Evolutionary conservation across 2,888 invertebrate genomes (phyloP), one percentile per base, ranked within the genome.

Genomic region (Bombylius major): DNA sequence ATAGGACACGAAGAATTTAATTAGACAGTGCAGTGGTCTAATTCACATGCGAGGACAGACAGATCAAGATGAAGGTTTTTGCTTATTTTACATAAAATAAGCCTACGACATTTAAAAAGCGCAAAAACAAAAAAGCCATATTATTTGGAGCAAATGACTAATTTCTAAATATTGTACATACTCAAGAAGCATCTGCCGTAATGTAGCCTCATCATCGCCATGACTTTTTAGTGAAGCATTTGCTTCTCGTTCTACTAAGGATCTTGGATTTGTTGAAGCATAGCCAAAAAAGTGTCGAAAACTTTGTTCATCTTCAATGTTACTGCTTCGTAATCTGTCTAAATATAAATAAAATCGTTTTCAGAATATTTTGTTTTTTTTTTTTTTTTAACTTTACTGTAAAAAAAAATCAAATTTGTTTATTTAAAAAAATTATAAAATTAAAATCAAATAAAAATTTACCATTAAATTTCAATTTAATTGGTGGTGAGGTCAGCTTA

Each of bases 141-240:
- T 23, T 23, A 23, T 23, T 23, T 23, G 23, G 23, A 23, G 23
- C 23, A 23, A 23, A 23, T 23, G 23, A 23, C 23, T 23, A 23
- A 23, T 23, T 23, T 23, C 23, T 23, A 23, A 23, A 23, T 55
- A 60, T 52, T 63, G 62, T 76, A 80, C 79, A 77, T 86, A 87
- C 90, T 90, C 90, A 86, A 90, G 86, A 80, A 91, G 89, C 82
- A 91, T 84, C 85, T 90, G 89, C 83, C 89, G 88, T 80, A 91
- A 86, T 82, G 89, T 90, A 77, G 89, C 87, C 82, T 91, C 90
- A 83, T 91, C 90, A 79, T 89, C 88, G 68, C 73, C 73, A 73
- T 73, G 73, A 71, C 75, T 71, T 70, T 72, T 70, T 67, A 70
- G 68, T 62, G 72, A 72, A 66, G 73, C 71, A 65, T 67, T 66